These are phyloP conservation scores for Aspidapion aeneum DNA, from an alignment of 2,888 invertebrate genomes.

Conservation along the genomic window DNA sequence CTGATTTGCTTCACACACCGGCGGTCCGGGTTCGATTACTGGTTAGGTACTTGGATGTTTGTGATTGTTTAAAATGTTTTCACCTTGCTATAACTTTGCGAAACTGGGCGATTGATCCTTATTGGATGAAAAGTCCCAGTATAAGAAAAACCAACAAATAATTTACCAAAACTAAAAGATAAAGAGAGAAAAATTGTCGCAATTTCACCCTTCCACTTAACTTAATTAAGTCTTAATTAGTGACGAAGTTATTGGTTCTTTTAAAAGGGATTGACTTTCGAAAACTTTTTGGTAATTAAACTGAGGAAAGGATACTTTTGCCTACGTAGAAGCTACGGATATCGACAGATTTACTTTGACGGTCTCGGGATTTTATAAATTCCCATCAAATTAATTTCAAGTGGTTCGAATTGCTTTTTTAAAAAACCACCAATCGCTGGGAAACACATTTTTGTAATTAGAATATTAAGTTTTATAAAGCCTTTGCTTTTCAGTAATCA, in stretches of 20 bases:
- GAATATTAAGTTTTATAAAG: not conserved
- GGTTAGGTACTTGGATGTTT: too few relatives aligned
- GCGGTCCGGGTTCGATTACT: too few relatives aligned
- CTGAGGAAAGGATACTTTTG: conserved; percentile 25
- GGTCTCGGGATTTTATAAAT: conserved; percentile 18
- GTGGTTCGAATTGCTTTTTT: conserved; percentile 10
- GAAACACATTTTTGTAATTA: not conserved
- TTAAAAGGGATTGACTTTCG: conserved; percentile 26
- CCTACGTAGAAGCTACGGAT: conserved; percentile 11
- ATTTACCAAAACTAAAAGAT: too few relatives aligned
- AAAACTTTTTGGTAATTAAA: conserved; percentile 27
- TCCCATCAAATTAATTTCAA: conserved; percentile 26
- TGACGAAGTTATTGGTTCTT: conserved; percentile 24
- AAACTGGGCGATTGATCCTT: too few relatives aligned
- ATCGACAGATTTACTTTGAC: conserved; percentile 28
- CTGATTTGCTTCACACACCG: too few relatives aligned
- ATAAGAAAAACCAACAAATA: too few relatives aligned
- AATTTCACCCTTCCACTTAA: conserved; percentile 19
- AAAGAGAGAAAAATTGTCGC: not conserved
- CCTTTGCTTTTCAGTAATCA: too few relatives aligned
- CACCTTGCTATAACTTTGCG: too few relatives aligned
- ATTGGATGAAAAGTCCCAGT: too few relatives aligned
- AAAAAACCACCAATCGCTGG: conserved; percentile 15
- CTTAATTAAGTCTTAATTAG: conserved; percentile 28
- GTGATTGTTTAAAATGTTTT: too few relatives aligned